phyloP scores from a whole-genome alignment of 2,113 vertebrate genomes.

The Corvus cornix region DNA sequence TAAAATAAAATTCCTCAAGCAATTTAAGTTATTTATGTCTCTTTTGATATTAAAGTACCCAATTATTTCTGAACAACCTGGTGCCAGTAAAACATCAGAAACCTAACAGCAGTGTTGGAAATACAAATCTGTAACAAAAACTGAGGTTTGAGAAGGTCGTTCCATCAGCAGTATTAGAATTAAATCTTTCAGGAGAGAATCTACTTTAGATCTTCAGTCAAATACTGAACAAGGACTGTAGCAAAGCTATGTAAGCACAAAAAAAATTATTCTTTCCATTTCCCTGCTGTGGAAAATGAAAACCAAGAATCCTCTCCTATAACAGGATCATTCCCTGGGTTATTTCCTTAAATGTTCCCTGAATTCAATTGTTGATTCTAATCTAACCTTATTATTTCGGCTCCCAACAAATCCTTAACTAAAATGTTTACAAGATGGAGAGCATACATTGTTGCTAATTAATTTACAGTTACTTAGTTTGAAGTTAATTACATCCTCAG shows the following conservation, averaged over 20 bases:
- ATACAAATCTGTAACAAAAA: background rate
- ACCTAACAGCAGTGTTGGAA: background rate
- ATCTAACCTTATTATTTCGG: background rate
- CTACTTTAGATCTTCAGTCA: background rate
- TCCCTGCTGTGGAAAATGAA: background rate
- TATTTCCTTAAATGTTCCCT: background rate
- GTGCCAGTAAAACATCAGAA: background rate
- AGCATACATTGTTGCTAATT: conserved; percentile 3
- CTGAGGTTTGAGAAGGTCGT: background rate
- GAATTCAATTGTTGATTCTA: background rate
- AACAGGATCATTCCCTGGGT: background rate
- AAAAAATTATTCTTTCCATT: background rate
- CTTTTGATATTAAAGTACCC: background rate
- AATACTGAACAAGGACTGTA: background rate
- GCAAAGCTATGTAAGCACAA: background rate
- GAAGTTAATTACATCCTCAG: conserved; percentile 38
- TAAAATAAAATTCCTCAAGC: background rate
- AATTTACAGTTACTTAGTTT: conserved; percentile 33
- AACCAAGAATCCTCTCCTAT: background rate
- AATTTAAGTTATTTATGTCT: background rate
- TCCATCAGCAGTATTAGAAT: background rate
- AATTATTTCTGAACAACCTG: conserved; percentile 24
- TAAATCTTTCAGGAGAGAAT: background rate
- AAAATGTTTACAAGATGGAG: conserved; percentile 20
- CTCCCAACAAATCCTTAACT: background rate